Evolutionary conservation across 2,797 vertebrate species (phyloP).

Genomic region (Rousettus madagascariensis): DNA sequence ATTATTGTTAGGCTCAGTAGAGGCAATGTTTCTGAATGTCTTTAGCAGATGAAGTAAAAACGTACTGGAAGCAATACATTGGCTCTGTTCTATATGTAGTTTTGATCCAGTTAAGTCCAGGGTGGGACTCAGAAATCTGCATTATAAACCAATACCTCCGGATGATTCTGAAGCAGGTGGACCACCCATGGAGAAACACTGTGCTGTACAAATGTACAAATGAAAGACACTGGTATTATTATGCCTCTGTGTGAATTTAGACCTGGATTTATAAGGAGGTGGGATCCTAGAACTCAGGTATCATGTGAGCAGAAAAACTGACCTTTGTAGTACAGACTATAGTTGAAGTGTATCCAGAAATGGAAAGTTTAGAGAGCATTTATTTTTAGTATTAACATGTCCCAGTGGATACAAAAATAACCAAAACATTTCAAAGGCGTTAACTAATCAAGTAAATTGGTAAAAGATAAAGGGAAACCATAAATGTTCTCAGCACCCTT

Average conservation of each 20-base stretch:
- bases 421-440: slow-evolving; percentile 38
- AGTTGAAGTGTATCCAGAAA: background rate
- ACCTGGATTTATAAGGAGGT: background rate
- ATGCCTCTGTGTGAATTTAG: background rate
- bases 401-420: slow-evolving; percentile 14
- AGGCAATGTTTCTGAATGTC: background rate
- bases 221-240: background rate
- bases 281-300: background rate
- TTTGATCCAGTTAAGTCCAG: background rate
- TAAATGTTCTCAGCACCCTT: background rate
- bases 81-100: background rate
- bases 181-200: background rate
- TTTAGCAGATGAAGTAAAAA: background rate
- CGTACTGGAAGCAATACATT: background rate
- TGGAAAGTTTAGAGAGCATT: background rate
- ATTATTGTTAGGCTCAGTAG: background rate
- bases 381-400: background rate
- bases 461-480: background rate
- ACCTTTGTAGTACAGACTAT: background rate
- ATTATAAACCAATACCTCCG: background rate
- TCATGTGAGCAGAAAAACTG: background rate
- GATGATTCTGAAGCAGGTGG: background rate
- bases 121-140: background rate
- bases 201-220: background rate
- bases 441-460: background rate